Evolutionary conservation across 2,888 invertebrate genomes (phyloP), one percentile per base, ranked within the genome.

Genomic region (Hemaris fuciformis): DNA sequence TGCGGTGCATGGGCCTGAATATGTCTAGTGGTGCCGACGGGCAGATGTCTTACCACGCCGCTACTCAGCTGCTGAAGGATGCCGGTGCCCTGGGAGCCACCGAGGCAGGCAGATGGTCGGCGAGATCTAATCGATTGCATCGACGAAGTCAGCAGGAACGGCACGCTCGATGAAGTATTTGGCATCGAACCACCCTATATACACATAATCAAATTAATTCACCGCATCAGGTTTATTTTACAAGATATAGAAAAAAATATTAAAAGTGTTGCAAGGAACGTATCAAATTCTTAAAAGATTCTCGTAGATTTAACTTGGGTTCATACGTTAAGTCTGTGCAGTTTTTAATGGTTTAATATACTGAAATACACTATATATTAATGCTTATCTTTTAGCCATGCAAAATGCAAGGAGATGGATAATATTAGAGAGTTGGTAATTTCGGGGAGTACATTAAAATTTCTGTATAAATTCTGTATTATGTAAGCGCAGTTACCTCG

Each of bases 41-140:
- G 95, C 88, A 95, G 93, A 93, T 95, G 96, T 94, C 97, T 97
- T 96, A 98, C 98, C 97, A 98, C 96, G 94, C 97, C 97, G 91
- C 96, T 95, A 94, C 97, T 97, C 85, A 98, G 94, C 90, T 98
- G 97, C 83, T 98, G 97, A 73, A 98, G 93, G 66, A 98, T 92
- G 70, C 96, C 96, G 68, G 96, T 94, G 77, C 96, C 96, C 78
- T 94, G 95, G 60, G 95, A 95, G 76, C 94, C 94, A 81, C 95
- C 95, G 71, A 96, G 90, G 78, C 95, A 95, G 42, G 85, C 83
- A 15, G 80, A 96, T 93, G 79, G 96, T 61, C 96, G 94, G 62
- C 97, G 95, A 67, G 96, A 95, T 94, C 95, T 85, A 95, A 96
- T 84, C 41, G 90, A 89, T 76, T 87, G 87, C 88, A 87, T 87